These are phyloP conservation scores for Girardinichthys multiradiatus DNA, from an alignment of 2,113 vertebrate genomes.

Conservation along the genomic window DNA sequence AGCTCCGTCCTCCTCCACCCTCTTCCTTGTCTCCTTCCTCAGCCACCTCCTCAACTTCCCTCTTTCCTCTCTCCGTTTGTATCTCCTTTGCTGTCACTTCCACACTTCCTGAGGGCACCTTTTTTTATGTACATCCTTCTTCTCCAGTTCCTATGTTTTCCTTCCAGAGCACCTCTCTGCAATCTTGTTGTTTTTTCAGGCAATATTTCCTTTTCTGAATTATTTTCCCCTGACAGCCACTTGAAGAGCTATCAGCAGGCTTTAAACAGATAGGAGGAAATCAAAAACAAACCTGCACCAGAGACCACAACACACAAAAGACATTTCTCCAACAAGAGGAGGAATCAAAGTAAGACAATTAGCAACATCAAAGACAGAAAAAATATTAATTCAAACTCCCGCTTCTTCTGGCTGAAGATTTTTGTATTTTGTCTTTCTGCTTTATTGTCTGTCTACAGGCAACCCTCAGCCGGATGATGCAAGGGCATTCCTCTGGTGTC, in stretches of 20 bases:
- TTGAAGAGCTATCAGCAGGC: conserved; percentile 12
- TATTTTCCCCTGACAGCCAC: conserved; percentile 4
- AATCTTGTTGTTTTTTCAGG: conserved; percentile 14
- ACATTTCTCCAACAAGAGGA: neutral
- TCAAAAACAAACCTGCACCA: neutral
- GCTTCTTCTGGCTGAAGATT: conserved; percentile 1
- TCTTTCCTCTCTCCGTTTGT: conserved; percentile 20
- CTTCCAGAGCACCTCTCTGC: neutral
- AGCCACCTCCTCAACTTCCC: neutral
- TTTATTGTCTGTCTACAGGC: conserved; percentile 31
- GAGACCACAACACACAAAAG: conserved; percentile 8
- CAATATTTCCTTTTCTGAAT: conserved; percentile 7
- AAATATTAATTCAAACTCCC: conserved; percentile 13
- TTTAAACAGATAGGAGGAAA: neutral
- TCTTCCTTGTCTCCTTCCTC: conserved; percentile 5
- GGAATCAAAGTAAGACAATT: conserved; percentile 7
- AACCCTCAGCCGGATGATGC: conserved; percentile 30
- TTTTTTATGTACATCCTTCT: conserved; percentile 29
- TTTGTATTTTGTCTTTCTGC: conserved; percentile 20
- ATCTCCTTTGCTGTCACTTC: conserved; percentile 63
- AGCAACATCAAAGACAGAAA: conserved; percentile 1
- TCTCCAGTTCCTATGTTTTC: neutral
- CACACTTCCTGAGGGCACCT: conserved; percentile 54
- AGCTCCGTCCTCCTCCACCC: conserved; percentile 6
- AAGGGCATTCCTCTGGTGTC: conserved; percentile 16